Conservation (phyloP, 2,888 invertebrate genomes). For the Zootermopsis nevadensis region DNA sequence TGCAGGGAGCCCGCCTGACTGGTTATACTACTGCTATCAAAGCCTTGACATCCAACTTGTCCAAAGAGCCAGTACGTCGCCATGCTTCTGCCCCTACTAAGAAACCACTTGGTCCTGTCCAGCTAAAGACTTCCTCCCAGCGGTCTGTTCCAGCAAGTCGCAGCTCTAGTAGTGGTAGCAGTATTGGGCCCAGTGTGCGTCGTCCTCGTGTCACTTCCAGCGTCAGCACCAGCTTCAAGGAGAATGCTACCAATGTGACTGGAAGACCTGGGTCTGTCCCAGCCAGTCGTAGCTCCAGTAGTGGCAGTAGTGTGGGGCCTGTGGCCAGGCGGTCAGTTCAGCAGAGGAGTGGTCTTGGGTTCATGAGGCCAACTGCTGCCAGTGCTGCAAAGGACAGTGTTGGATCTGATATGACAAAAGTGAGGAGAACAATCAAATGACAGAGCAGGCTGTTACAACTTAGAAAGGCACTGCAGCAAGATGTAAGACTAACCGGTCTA, state of each 20-base stretch:
- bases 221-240: constrained; percentile 65
- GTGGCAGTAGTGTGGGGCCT: constrained; percentile 64
- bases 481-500: too few relatives aligned
- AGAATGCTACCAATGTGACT: constrained; percentile 56
- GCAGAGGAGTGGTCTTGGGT: constrained; percentile 66
- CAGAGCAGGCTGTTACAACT: too few relatives aligned
- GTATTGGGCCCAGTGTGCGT: constrained; percentile 61
- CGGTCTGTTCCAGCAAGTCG: constrained; percentile 68
- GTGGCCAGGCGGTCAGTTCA: constrained; percentile 54
- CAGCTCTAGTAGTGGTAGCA: constrained; percentile 71
- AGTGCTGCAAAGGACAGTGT: constrained; percentile 77
- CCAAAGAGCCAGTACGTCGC: constrained; percentile 52
- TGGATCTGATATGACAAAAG: not conserved
- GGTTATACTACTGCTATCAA: constrained; percentile 68
- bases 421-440: not conserved
- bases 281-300: constrained; percentile 65
- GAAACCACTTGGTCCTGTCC: constrained; percentile 57
- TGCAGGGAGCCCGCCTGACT: constrained; percentile 56
- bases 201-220: constrained; percentile 54
- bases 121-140: constrained; percentile 55
- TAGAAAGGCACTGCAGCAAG: too few relatives aligned
- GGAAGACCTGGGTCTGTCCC: constrained; percentile 58
- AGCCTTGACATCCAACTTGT: constrained; percentile 62
- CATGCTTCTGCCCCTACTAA: constrained; percentile 52
- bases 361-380: constrained; percentile 90